Conservation (phyloP, 2,888 invertebrate genomes). For the Amorpha juglandis region DNA sequence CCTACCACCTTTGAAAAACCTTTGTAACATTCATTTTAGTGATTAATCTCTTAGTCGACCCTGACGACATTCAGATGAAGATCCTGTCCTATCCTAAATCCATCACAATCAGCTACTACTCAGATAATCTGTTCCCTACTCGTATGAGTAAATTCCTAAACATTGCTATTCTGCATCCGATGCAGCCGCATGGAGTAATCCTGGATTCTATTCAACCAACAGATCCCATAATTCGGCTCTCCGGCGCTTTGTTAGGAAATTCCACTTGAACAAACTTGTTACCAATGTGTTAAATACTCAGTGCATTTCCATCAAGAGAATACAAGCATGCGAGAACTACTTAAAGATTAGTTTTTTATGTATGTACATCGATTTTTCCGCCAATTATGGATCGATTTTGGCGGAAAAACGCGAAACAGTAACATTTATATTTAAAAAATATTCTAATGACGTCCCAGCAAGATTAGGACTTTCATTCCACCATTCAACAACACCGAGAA, state of each 20-base stretch:
- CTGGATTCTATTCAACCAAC: neutral
- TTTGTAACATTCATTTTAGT: no score
- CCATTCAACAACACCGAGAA: neutral
- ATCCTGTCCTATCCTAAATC: neutral
- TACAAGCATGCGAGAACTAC: neutral
- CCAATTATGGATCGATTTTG: no score
- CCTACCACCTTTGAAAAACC: no score
- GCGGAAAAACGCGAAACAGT: no score
- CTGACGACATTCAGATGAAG: no score
- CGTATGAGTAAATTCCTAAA: neutral
- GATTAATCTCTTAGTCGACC: neutral
- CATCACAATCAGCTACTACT: neutral
- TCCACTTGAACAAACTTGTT: neutral
- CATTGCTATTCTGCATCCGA: neutral
- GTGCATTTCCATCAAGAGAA: neutral
- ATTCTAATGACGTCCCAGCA: no score
- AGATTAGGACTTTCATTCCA: neutral
- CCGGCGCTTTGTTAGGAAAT: conserved; percentile 6
- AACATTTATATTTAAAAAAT: no score
- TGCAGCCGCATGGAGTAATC: conserved; percentile 1
- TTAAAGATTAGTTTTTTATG: no score
- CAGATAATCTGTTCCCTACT: neutral
- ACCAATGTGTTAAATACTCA: neutral
- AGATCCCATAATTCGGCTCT: neutral
- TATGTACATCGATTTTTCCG: no score